A percentile compares a stretch with the other conserved stretches of the same genome.
Conservation (phyloP, 2,113 vertebrate species). For the Antennarius striatus region DNA sequence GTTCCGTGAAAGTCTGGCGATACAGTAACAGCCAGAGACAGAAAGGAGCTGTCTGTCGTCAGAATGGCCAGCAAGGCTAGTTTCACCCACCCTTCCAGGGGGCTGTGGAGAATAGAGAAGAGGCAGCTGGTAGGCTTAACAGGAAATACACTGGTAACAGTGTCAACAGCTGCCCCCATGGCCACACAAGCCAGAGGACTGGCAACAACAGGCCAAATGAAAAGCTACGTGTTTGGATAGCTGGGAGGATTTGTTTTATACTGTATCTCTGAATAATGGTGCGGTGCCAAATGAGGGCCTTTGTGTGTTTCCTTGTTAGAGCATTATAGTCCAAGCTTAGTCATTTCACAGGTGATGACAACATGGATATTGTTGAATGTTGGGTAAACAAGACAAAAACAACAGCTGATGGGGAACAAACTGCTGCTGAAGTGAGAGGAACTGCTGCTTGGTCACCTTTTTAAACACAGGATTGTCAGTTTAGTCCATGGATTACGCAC, state of each 20-base stretch:
- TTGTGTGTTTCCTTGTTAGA: slow-evolving; percentile 79
- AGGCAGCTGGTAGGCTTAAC: slow-evolving; percentile 87
- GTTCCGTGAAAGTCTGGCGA: slow-evolving; percentile 79
- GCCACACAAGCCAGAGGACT: slow-evolving; percentile 75
- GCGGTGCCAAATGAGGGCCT: slow-evolving; percentile 51
- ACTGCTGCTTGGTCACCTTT: slow-evolving; percentile 35
- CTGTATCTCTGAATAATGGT: slow-evolving; percentile 59
- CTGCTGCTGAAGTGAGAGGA: slow-evolving; percentile 22
- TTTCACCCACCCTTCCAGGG: slow-evolving; percentile 78
- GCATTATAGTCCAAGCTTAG: slow-evolving; percentile 77
- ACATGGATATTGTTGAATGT: slow-evolving; percentile 71
- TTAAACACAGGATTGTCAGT: slow-evolving; percentile 34
- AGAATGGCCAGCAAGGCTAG: slow-evolving; percentile 77
- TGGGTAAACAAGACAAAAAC: slow-evolving; percentile 76
- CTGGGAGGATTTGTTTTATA: slow-evolving; percentile 62
- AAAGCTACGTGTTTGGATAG: slow-evolving; percentile 82
- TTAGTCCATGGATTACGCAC: slow-evolving; percentile 13
- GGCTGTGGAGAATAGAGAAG: slow-evolving; percentile 74
- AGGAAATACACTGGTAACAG: slow-evolving; percentile 82
- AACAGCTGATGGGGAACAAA: slow-evolving; percentile 66
- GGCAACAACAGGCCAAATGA: slow-evolving; percentile 77
- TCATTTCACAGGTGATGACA: slow-evolving; percentile 87
- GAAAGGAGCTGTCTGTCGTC: slow-evolving; percentile 89
- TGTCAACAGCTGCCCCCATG: slow-evolving; percentile 84
- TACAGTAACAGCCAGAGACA: slow-evolving; percentile 81